Evolutionary conservation across 2,888 invertebrate genomes (phyloP).

Genomic region (Pheosia gnoma): DNA sequence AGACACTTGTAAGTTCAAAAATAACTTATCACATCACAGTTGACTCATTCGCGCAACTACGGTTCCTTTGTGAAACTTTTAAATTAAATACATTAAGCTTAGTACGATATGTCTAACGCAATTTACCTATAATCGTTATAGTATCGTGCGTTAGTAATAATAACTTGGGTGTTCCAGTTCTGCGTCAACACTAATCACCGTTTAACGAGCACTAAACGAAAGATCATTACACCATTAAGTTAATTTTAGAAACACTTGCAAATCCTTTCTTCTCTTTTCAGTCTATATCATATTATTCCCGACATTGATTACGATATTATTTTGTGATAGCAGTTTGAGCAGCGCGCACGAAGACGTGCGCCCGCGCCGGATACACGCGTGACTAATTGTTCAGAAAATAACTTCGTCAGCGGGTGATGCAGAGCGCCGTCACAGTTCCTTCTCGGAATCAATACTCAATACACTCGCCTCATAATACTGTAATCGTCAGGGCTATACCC

Average conservation of each 20-base stretch:
- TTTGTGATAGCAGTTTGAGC: conserved; percentile 14
- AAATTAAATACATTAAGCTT: background rate
- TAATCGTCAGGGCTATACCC: conserved; percentile 17
- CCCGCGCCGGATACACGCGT: conserved; percentile 79
- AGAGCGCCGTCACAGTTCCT: conserved; percentile 72
- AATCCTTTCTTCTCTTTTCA: background rate
- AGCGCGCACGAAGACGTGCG: conserved; percentile 56
- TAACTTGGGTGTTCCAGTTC: background rate
- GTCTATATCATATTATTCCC: background rate
- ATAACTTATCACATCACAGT: conserved; percentile 4
- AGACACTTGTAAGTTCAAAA: background rate
- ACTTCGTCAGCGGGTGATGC: conserved; percentile 81
- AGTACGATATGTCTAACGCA: background rate
- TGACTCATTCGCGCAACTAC: background rate
- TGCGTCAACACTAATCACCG: conserved; percentile 3
- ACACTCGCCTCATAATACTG: conserved; percentile 35
- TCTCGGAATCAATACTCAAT: conserved; percentile 73
- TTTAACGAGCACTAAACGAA: conserved; percentile 4
- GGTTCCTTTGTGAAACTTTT: background rate
- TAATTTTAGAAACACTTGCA: background rate
- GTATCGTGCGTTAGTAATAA: background rate
- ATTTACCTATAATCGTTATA: background rate
- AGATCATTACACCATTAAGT: background rate
- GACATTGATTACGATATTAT: conserved; percentile 4
- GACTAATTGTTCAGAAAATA: conserved; percentile 83